Conservation (phyloP, 1,140 invertebrate species). For the Scaptomyza hsui region DNA sequence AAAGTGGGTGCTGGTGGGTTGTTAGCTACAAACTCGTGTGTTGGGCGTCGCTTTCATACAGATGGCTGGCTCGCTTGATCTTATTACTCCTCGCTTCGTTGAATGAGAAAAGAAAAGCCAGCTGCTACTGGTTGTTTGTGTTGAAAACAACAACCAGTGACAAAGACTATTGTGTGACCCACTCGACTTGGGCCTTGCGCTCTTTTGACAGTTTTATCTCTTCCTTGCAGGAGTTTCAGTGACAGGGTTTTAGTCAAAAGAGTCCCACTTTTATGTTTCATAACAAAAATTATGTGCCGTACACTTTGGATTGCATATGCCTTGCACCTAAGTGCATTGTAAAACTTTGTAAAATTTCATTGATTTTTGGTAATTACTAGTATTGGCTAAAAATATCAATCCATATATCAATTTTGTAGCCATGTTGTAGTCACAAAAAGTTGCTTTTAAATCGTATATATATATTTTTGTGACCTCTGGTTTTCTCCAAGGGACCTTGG, state of each 20-base stretch:
- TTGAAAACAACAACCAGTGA: constrained; percentile 16
- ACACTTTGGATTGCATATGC: too few relatives aligned
- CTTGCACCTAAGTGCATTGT: too few relatives aligned
- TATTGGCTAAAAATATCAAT: too few relatives aligned
- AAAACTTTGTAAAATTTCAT: neutral
- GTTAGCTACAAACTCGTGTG: constrained; percentile 20
- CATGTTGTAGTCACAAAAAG: too few relatives aligned
- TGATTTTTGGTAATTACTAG: too few relatives aligned
- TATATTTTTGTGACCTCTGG: too few relatives aligned
- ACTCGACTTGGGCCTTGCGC: constrained; percentile 37
- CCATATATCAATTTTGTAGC: constrained; percentile 52
- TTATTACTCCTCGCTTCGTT: constrained; percentile 78
- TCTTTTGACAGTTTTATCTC: constrained; percentile 78
- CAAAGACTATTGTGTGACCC: constrained; percentile 24
- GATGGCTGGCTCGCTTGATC: constrained; percentile 74
- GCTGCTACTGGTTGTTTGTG: constrained; percentile 40
- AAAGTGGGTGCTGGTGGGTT: constrained; percentile 30
- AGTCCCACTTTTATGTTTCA: constrained; percentile 3
- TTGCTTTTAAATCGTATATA: too few relatives aligned
- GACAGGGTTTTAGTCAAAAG: constrained; percentile 19
- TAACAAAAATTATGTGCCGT: too few relatives aligned
- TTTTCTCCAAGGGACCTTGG: too few relatives aligned
- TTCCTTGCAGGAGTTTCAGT: constrained; percentile 60
- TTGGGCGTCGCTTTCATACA: constrained; percentile 64
- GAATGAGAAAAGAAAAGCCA: constrained; percentile 73